Evolutionary conservation across 2,113 vertebrate species (phyloP), one percentile per base, ranked within the genome.

Genomic region (Formicarius rufipectus): DNA sequence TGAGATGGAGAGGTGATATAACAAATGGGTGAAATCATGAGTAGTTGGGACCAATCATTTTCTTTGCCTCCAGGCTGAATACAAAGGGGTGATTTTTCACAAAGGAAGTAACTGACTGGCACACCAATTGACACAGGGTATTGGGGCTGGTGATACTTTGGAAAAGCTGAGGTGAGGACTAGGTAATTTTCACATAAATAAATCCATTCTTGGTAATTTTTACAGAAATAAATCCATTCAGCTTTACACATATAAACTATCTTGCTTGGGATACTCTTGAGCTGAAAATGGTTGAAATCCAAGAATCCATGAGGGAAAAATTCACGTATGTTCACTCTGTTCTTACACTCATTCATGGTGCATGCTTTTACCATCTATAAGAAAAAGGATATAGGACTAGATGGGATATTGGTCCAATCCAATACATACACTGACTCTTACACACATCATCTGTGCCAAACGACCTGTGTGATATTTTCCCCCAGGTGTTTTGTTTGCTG

Each of bases 361-460:
- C 6, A 44, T 0, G 1, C 9, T 63, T 53, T 67, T 39, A 72
- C 23, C 3, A 3, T 20, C 52, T 20, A 2, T 5, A 8, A 55
- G 62, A 45, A 63, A 44, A 20, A 68, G 8, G 18, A 24, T 49
- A 16, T 1, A 4, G 12, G 14, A 33, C 39, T 63, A 33, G 62
- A n/a, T 35, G 42, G 20, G 42, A 12, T 53, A 67, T 7, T 42
- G 47, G 17, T 68, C 67, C 2, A 1, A 35, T 4, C n/a, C 21
- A 71, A 50, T 3, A 40, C 22, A 28, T 7, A 53, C 12, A 45
- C 4, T 14, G 49, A 44, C 28, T 82, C 16, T 71, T 28, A 40
- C 4, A 14, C 7, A 0, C 17, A 89, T 52, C 49, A 50, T 14
- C 58, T 39, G 49, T 52, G 44, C 44, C 33, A 69, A 73, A 25